Evolutionary conservation across 2,888 invertebrate species (phyloP).

Genomic region (Drosophila colorata): DNA sequence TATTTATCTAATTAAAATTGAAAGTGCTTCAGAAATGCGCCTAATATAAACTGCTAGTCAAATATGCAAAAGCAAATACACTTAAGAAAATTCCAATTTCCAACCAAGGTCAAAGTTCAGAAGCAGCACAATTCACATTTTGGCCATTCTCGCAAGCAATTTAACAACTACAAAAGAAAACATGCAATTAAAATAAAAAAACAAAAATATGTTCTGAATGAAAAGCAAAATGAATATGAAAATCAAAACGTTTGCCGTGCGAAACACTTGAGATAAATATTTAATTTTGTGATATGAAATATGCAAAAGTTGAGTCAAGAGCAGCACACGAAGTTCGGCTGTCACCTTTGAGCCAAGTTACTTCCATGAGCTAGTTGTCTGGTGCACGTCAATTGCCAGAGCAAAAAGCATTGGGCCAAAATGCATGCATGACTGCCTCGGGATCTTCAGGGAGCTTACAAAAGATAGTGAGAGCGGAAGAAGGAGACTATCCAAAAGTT

Average conservation of each 20-base stretch:
- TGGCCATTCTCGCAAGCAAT: slow-evolving; percentile 6
- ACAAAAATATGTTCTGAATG: neutral
- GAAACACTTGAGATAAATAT: slow-evolving; percentile 30
- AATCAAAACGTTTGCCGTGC: neutral
- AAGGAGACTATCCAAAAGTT: slow-evolving; percentile 16
- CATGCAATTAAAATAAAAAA: slow-evolving; percentile 20
- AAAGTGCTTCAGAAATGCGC: slow-evolving; percentile 31
- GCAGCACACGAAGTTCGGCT: slow-evolving; percentile 25
- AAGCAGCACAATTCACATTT: neutral
- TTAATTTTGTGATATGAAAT: slow-evolving; percentile 34
- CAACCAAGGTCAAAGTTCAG: slow-evolving; percentile 20
- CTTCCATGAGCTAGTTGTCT: slow-evolving; percentile 15
- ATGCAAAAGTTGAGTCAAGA: slow-evolving; percentile 27
- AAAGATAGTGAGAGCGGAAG: neutral
- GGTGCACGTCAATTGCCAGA: slow-evolving; percentile 5
- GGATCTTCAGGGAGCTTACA: slow-evolving; percentile 11
- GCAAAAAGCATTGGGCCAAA: slow-evolving; percentile 14
- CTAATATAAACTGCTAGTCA: slow-evolving; percentile 18
- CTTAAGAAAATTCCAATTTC: slow-evolving; percentile 5
- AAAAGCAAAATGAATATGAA: neutral
- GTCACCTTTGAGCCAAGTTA: slow-evolving; percentile 13
- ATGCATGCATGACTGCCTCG: slow-evolving; percentile 35
- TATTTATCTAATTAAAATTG: slow-evolving; percentile 53
- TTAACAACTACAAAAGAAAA: slow-evolving; percentile 11
- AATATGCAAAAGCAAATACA: slow-evolving; percentile 8